Conservation (phyloP, 2,797 vertebrate genomes). For the Silurus lanzhouensis region DNA sequence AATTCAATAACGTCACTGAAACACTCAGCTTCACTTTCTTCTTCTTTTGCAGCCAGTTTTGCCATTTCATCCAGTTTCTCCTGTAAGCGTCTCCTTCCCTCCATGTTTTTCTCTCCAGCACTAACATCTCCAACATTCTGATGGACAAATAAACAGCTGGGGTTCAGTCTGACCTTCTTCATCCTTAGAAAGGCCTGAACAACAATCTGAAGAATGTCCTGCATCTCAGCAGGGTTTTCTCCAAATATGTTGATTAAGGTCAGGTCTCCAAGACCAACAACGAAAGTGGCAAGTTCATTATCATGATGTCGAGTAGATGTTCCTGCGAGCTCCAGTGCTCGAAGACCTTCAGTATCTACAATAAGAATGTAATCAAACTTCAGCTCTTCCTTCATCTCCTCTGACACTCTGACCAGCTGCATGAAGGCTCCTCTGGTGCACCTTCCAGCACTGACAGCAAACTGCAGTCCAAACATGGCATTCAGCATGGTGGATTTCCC, state of each 20-base stretch:
- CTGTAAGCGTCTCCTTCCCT: conserved; percentile 61
- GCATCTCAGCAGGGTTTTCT: conserved; percentile 73
- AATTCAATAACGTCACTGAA: conserved; percentile 70
- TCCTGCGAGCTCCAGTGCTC: too few species aligned
- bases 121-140: conserved; percentile 54
- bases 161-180: conserved; percentile 61
- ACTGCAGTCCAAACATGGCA: conserved; percentile 74
- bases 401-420: conserved; percentile 67
- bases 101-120: conserved; percentile 67
- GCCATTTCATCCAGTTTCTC: conserved; percentile 68
- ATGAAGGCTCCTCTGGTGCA: conserved; percentile 73
- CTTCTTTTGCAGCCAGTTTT: conserved; percentile 62
- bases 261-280: conserved; percentile 70
- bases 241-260: conserved; percentile 76
- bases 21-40: conserved; percentile 50
- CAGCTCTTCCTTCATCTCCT: conserved; percentile 58
- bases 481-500: conserved; percentile 65
- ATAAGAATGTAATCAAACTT: conserved; percentile 69
- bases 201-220: conserved; percentile 71
- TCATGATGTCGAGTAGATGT: too few species aligned
- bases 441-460: conserved; percentile 66
- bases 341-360: conserved; percentile 74
- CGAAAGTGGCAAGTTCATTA: conserved; percentile 74
- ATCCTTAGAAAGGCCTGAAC: conserved; percentile 62
- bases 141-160: conserved; percentile 60